Conservation (phyloP, 2,113 vertebrate species). For the rat (Rattus norvegicus) region GRCr8 NC_086036.1:63629501-63630000, state of each 20-base stretch:
- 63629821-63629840: no score
- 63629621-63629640: neutral
- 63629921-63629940: no score
- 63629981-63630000: no score
- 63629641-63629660: neutral
- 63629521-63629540: neutral
- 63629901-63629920: no score
- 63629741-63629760: neutral
- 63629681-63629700: neutral
- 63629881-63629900: no score
- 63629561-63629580: neutral
- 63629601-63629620: neutral
- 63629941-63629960: no score
- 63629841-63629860: no score
- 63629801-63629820: no score
- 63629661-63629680: neutral
- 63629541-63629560: neutral
- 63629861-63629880: no score
- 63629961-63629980: no score
- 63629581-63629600: neutral
- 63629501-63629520: neutral
- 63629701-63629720: neutral
- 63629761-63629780: slow-evolving; percentile 4
- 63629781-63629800: no score
- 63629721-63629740: neutral